Evolutionary conservation across 2,113 vertebrate genomes (phyloP).

Genomic region (human): DNA sequence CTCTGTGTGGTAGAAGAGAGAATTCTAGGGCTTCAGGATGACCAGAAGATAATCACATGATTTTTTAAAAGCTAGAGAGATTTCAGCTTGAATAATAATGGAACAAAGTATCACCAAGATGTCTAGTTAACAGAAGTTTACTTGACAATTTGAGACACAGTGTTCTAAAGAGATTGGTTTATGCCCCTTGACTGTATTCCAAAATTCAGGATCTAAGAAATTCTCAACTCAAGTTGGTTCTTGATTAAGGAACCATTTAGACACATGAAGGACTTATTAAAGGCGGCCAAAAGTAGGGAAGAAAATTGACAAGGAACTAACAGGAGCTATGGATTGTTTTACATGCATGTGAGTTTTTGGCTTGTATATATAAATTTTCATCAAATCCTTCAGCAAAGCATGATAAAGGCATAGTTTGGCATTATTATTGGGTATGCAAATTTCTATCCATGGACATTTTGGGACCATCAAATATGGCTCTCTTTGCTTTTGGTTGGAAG

Average conservation of each 20-base stretch:
- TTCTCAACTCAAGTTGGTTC: not conserved
- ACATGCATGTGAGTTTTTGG: not conserved
- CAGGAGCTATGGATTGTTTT: not conserved
- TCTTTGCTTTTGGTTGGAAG: slow-evolving; percentile 27
- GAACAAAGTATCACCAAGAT: not conserved
- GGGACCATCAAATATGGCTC: not conserved
- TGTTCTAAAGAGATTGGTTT: slow-evolving; percentile 16
- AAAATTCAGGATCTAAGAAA: not conserved
- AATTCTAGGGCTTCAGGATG: not conserved
- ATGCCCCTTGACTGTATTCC: not conserved
- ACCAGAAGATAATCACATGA: not conserved
- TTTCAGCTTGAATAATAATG: not conserved
- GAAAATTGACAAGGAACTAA: not conserved
- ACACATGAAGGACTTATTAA: not conserved
- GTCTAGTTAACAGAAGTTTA: not conserved
- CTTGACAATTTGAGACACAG: not conserved
- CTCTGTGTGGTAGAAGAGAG: not conserved
- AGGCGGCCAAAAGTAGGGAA: not conserved
- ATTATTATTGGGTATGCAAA: not conserved
- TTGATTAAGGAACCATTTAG: slow-evolving; percentile 4
- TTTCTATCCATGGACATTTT: not conserved
- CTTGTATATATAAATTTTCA: not conserved
- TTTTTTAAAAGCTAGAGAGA: not conserved
- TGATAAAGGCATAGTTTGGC: not conserved
- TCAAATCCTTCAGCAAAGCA: not conserved